These are phyloP conservation scores for Dicyrtomina minuta DNA, from an alignment of 2,888 invertebrate genomes.

Conservation along the genomic window DNA sequence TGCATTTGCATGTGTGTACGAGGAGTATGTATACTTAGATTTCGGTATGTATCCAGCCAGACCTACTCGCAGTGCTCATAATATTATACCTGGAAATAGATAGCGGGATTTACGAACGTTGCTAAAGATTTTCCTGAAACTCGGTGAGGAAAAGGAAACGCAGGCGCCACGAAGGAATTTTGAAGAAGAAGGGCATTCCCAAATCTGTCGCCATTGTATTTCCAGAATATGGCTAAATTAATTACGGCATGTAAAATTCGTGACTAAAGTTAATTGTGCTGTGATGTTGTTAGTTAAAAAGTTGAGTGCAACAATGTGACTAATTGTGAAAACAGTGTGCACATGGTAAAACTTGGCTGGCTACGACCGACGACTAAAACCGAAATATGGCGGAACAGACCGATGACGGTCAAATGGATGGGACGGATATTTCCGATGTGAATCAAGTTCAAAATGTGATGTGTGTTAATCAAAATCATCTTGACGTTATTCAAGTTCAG, in stretches of 20 bases:
- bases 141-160: constrained; percentile 8
- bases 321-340: not conserved
- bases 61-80: too few relatives aligned
- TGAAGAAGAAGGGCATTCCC: constrained; percentile 15
- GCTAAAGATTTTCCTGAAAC: too few relatives aligned
- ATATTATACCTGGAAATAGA: too few relatives aligned
- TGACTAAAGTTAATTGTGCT: constrained; percentile 8
- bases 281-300: not conserved
- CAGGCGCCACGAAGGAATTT: constrained; percentile 7
- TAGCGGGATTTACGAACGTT: too few relatives aligned
- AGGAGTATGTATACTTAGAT: too few relatives aligned
- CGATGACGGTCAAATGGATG: constrained; percentile 43
- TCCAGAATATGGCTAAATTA: not conserved
- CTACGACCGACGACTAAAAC: constrained; percentile 34
- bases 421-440: constrained; percentile 49
- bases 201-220: constrained; percentile 16
- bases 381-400: constrained; percentile 50
- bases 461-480: constrained; percentile 35
- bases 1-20: too few relatives aligned
- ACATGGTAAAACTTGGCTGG: constrained; percentile 18
- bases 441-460: constrained; percentile 32
- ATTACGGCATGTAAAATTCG: not conserved
- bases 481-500: constrained; percentile 7
- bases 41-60: too few relatives aligned
- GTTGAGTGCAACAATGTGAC: constrained; percentile 8